Conservation (phyloP, 2,797 vertebrate genomes). For the Petrocephalus sullivani region DNA sequence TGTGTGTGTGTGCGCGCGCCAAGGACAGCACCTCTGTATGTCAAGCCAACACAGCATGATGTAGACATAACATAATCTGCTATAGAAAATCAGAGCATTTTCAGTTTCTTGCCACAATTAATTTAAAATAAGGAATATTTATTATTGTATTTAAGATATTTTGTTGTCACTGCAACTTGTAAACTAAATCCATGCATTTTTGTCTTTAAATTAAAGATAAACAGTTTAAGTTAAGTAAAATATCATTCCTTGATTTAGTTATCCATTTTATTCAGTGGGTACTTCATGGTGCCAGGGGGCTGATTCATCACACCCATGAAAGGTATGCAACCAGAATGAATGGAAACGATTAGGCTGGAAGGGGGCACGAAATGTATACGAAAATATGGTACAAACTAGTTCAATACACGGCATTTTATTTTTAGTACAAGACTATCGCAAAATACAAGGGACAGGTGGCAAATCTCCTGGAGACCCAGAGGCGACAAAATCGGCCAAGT, state of each 20-base stretch:
- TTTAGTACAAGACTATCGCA: background rate
- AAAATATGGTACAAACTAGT: background rate
- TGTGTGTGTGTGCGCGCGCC: constrained; percentile 56
- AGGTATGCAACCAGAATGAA: background rate
- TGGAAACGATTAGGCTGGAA: background rate
- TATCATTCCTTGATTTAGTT: background rate
- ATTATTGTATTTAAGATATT: background rate
- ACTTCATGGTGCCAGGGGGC: background rate
- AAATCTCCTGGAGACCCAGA: background rate
- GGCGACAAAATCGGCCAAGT: background rate
- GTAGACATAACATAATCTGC: background rate
- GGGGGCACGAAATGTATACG: background rate
- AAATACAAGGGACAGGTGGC: background rate
- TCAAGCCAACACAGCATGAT: background rate
- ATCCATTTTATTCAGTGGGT: background rate
- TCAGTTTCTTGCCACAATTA: background rate
- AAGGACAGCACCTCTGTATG: constrained; percentile 38
- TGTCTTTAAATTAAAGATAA: background rate
- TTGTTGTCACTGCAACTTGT: background rate
- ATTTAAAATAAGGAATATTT: background rate
- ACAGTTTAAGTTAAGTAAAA: background rate
- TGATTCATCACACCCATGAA: background rate
- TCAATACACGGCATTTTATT: background rate
- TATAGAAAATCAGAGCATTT: background rate
- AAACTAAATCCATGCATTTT: background rate